phyloP scores from a whole-genome alignment of 2,113 vertebrate species.

The Oplegnathus fasciatus region DNA sequence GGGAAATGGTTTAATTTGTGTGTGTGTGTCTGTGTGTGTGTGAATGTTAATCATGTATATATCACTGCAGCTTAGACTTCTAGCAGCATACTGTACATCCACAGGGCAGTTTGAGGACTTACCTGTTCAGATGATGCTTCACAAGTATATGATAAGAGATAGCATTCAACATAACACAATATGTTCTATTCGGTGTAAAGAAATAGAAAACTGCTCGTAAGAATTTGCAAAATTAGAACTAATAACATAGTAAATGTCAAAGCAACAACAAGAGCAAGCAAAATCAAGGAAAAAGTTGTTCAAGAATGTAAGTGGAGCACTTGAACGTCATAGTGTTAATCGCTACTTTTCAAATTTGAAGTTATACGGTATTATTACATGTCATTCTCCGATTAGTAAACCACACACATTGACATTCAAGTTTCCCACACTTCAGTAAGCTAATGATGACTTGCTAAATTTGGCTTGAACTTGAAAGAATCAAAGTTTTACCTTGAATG shows the following conservation, averaged over 20 bases:
- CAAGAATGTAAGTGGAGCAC: conserved; percentile 32
- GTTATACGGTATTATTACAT: not conserved
- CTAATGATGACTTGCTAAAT: conserved; percentile 42
- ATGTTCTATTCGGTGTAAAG: not conserved
- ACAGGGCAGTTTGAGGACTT: conserved; percentile 62
- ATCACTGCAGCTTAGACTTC: not conserved
- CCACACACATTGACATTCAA: conserved; percentile 42
- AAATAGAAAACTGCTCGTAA: conserved; percentile 4
- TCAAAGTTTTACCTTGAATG: conserved; percentile 82
- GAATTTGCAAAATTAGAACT: conserved; percentile 1
- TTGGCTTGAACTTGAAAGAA: conserved; percentile 56
- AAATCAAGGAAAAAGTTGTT: conserved; percentile 36
- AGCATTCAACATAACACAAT: conserved; percentile 47
- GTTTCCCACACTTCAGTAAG: conserved; percentile 21
- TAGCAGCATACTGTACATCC: not conserved
- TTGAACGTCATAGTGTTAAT: conserved; percentile 46
- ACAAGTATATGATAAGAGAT: conserved; percentile 54
- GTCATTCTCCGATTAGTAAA: conserved; percentile 30
- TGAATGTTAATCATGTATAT: not conserved
- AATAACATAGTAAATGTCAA: conserved; percentile 28
- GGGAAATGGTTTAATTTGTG: not conserved
- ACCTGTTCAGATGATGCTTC: conserved; percentile 71
- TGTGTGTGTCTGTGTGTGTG: conserved; percentile 8
- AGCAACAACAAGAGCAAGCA: conserved; percentile 38
- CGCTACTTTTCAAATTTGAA: not conserved